Evolutionary conservation across 2,888 invertebrate species (phyloP).

Genomic region (Boloria selene): DNA sequence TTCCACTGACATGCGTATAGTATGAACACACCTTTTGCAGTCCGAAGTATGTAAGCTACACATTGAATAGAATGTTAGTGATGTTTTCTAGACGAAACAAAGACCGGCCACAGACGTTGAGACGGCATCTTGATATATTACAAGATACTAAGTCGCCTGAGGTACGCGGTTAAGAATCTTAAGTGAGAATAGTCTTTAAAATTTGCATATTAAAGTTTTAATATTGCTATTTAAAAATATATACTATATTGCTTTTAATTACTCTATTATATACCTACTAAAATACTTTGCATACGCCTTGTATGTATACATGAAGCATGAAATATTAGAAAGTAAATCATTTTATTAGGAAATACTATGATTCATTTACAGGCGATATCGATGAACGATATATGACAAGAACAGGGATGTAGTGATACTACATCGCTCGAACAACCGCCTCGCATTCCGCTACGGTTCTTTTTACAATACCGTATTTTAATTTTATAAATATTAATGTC

Average conservation of each 20-base stretch:
- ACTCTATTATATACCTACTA: background rate
- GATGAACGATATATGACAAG: conserved; percentile 8
- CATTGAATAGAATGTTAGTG: conserved; percentile 66
- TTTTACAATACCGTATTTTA: conserved; percentile 33
- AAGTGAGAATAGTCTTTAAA: conserved; percentile 41
- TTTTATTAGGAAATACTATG: conserved; percentile 2
- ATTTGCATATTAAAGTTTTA: conserved; percentile 14
- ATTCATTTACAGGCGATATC: conserved; percentile 7
- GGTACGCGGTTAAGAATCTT: conserved; percentile 43
- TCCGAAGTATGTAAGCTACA: conserved; percentile 49
- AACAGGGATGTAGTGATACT: conserved; percentile 12
- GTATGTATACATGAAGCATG: no score
- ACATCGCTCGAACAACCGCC: conserved; percentile 9
- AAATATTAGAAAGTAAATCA: background rate
- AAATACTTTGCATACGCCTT: background rate
- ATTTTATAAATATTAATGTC: conserved; percentile 39
- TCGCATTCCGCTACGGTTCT: conserved; percentile 25
- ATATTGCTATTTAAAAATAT: background rate
- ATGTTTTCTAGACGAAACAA: conserved; percentile 54
- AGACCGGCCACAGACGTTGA: conserved; percentile 47
- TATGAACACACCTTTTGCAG: conserved; percentile 54
- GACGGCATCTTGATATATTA: conserved; percentile 47
- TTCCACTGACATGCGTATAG: conserved; percentile 62
- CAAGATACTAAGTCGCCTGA: conserved; percentile 32
- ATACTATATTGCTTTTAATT: background rate